Conservation (phyloP, 1,140 invertebrate species). For the Anastatus disparis region DNA sequence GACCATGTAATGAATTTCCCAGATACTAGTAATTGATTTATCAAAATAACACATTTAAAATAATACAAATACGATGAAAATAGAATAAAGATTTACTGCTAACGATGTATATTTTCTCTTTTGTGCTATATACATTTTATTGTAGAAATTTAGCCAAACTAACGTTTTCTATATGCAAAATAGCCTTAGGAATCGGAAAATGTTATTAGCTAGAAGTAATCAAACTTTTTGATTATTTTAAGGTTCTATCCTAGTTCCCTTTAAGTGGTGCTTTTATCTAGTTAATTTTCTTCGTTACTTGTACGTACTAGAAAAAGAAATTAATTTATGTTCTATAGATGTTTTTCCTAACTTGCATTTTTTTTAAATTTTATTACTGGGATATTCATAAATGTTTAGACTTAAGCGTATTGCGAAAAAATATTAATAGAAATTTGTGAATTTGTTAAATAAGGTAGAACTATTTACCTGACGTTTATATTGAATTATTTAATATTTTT, state of each 20-base stretch:
- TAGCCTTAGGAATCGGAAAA: not conserved
- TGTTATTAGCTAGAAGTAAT: constrained; percentile 7
- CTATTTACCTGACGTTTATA: no score
- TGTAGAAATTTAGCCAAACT: not conserved
- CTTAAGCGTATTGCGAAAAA: not conserved
- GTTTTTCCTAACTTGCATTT: constrained; percentile 15
- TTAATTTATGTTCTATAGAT: constrained; percentile 2
- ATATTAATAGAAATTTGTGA: not conserved
- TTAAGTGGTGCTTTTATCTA: constrained; percentile 18
- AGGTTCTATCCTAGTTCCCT: not conserved
- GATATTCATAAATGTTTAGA: not conserved
- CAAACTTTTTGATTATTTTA: not conserved
- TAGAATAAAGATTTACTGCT: not conserved
- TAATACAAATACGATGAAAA: no score
- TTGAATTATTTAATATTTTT: no score
- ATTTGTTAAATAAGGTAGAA: no score
- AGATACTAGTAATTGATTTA: no score
- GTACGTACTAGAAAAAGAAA: not conserved
- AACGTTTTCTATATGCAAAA: not conserved
- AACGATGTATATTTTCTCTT: constrained; percentile 1
- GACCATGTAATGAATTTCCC: no score
- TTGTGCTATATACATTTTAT: not conserved
- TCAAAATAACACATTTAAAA: no score
- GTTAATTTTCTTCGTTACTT: constrained; percentile 18
- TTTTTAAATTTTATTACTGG: not conserved